Conservation (phyloP, 1,140 invertebrate species). For the Pseudobourletiella spinata region DNA sequence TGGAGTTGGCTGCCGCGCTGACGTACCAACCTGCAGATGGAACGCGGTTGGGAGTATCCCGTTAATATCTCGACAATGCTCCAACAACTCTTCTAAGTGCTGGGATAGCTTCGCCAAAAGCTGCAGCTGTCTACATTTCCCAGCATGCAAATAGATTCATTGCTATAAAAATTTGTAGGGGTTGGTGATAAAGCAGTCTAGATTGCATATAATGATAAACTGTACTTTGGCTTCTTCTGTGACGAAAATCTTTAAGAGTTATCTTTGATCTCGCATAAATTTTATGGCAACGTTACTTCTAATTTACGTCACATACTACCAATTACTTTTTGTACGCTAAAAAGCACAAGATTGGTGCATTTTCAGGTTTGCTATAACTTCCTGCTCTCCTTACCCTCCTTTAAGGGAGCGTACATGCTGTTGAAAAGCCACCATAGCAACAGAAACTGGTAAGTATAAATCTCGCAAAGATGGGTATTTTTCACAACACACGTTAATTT, state of each 20-base stretch:
- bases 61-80: slow-evolving; percentile 4
- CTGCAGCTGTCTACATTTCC: slow-evolving; percentile 31
- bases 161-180: not conserved
- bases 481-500: no score
- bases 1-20: slow-evolving; percentile 7
- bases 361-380: no score
- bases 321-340: no score
- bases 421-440: no score
- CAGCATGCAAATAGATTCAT: slow-evolving; percentile 11
- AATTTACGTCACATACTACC: not conserved
- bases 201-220: not conserved
- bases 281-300: no score
- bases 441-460: no score
- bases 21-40: slow-evolving; percentile 26
- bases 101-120: slow-evolving; percentile 20
- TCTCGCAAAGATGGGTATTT: no score
- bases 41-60: slow-evolving; percentile 12
- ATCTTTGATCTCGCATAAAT: no score
- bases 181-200: not conserved
- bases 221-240: not conserved
- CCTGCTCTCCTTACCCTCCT: no score
- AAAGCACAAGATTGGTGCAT: no score
- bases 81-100: slow-evolving; percentile 3
- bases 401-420: no score
- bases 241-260: not conserved